phyloP scores from a whole-genome alignment of 2,888 invertebrate species.

The Lycophotia porphyrea region DNA sequence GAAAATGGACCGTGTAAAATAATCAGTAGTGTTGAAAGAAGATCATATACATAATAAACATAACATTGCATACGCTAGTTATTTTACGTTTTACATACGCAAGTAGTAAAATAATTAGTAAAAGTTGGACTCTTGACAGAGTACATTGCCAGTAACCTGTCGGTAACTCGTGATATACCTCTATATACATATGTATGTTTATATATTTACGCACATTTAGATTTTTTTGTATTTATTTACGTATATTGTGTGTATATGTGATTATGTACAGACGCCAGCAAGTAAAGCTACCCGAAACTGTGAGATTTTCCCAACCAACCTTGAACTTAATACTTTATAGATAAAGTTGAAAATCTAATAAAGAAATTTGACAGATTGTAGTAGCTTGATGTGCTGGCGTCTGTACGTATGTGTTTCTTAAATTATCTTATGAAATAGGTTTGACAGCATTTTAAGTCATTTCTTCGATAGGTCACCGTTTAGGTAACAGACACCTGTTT shows the following conservation, averaged over 20 bases:
- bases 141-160: conserved; percentile 30
- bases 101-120: conserved; percentile 28
- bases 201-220: not conserved
- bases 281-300: no score
- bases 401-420: no score
- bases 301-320: no score
- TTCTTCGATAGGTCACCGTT: not conserved
- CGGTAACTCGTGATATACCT: conserved; percentile 3
- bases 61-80: not conserved
- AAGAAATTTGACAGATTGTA: no score
- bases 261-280: no score
- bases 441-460: not conserved
- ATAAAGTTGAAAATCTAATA: no score
- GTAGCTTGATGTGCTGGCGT: no score
- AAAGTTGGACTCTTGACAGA: conserved; percentile 37
- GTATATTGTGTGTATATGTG: no score
- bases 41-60: not conserved
- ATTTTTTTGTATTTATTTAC: not conserved
- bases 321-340: no score
- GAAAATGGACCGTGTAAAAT: not conserved
- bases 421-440: not conserved
- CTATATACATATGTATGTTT: not conserved
- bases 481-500: not conserved
- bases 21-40: not conserved
- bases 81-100: conserved; percentile 18